Evolutionary conservation across 2,797 vertebrate genomes (phyloP), one percentile per base, ranked within the genome.

Genomic region (Sus cebifrons): DNA sequence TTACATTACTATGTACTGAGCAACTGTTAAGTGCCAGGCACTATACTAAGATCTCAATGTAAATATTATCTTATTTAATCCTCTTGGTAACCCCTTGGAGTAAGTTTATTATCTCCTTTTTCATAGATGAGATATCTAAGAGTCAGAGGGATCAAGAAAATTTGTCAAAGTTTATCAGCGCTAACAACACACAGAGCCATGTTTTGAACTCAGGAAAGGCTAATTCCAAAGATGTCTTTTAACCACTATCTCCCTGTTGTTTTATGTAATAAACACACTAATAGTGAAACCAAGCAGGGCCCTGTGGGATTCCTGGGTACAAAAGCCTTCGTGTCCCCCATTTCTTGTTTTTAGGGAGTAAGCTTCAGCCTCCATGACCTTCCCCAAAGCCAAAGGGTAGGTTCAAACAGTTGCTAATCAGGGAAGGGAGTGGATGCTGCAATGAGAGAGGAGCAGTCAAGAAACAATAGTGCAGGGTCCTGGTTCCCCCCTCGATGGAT

Each of bases 161-260:
- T 54, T 36, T 75, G 64, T 94, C 25, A 64, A 75, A 1, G 0
- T 79, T 62, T 67, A 6, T 68, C 84, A 67, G 73, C 60, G 15
- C 25, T 89, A 68, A 68, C 73, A 74, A 79, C 6, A 92, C 21
- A 25, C 6, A 89, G 40, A 73, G 2, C 65, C 29, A 52, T 11
- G 8, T 56, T 89, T 86, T 89, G 18, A 96, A 68, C n/a, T 83
- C 29, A 13, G 82, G 17, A 88, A 85, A 62, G 1, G 49, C 36
- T 68, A 75, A 89, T 44, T n/a, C n/a, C 36, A 56, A 82, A 93
- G 52, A 40, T 7, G 23, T 91, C 21, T 73, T 86, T 92, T 67
- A 70, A 67, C 18, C 29, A 58, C 32, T 36, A 11, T 52, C 52
- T 87, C 49, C 52, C 25, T 40, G 2, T 68, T 86, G 74, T 44